These are phyloP conservation scores for Zaprionus gabonicus DNA, from an alignment of 1,140 invertebrate species.

Conservation along the genomic window DNA sequence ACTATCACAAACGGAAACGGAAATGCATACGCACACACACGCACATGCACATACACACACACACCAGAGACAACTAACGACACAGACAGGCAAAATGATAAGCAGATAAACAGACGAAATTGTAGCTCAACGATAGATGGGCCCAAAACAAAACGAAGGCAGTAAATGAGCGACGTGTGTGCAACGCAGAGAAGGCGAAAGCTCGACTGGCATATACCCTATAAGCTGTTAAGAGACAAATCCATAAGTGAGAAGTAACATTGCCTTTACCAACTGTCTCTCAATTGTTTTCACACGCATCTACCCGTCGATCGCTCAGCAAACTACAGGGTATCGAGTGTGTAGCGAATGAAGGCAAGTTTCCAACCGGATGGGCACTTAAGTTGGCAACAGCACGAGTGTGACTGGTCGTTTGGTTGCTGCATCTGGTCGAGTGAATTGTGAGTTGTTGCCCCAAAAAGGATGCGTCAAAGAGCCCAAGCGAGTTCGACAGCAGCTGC, in stretches of 20 bases:
- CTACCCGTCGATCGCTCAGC: no score
- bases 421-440: slow-evolving; percentile 27
- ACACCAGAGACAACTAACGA: slow-evolving; percentile 2
- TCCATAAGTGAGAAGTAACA: not conserved
- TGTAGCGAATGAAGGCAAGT: not conserved
- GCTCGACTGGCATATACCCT: slow-evolving; percentile 5
- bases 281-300: not conserved
- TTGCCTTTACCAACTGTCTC: not conserved
- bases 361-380: slow-evolving; percentile 36
- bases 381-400: slow-evolving; percentile 33
- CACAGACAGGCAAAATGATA: slow-evolving; percentile 18
- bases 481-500: not conserved
- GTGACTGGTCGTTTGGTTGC: slow-evolving; percentile 6
- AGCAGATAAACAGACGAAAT: slow-evolving; percentile 32
- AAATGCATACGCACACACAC: slow-evolving; percentile 46
- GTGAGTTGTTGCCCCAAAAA: slow-evolving; percentile 21
- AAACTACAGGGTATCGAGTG: slow-evolving; percentile 1
- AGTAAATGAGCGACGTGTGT: not conserved
- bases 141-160: slow-evolving; percentile 14
- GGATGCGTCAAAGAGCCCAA: not conserved
- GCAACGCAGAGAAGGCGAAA: not conserved
- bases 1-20: slow-evolving; percentile 53
- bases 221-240: no score
- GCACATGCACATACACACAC: not conserved
- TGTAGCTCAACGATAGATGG: slow-evolving; percentile 13